Evolutionary conservation across 2,888 invertebrate genomes (phyloP), one percentile per base, ranked within the genome.

Genomic region (Ferrisia virgata): DNA sequence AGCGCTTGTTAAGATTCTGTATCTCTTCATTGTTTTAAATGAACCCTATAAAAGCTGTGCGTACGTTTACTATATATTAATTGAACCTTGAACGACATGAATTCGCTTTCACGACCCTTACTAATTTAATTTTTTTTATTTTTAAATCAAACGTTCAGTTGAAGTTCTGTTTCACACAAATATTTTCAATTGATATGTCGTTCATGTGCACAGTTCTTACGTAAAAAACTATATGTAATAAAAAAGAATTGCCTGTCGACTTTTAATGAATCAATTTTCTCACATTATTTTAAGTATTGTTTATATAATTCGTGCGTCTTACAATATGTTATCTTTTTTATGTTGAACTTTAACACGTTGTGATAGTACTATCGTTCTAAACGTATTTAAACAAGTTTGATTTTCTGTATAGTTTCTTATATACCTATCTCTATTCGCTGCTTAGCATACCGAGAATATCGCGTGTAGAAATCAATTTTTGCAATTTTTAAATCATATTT

Each of bases 341-440:
- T 13, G 40, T 33, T 80, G 80, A 31, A 80, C 80, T 80, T 80
- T 47, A 53, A 80, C 80, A 40, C 40, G 9, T 15, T 2, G 53
- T 80, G 80, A 80, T 80, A 80, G 53, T 80, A 47, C 25, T 80
- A 80, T 80, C 80, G 72, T 76, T 36, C 1, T 76, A 18, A 13
- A 76, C 25, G 18, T 58, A 22, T 76, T n/a, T n/a, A n/a, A n/a
- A n/a, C n/a, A n/a, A 69, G 47, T 47, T 25, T 28, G 25, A 6
- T 36, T 36, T 76, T 76, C 11, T 18, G 36, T 76, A 18, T 76
- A 8, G 11, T 76, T 8, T 36, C 18, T 76, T 36, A 9, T 18
- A 76, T 76, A 18, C n/a, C n/a, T 36, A 36, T 36, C 18, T 76
- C 53, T 22, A 1, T 11, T 6, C 53, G 53, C 1, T 22, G 15